Conservation (phyloP, 2,888 invertebrate genomes). For the Drosophila putrida region DNA sequence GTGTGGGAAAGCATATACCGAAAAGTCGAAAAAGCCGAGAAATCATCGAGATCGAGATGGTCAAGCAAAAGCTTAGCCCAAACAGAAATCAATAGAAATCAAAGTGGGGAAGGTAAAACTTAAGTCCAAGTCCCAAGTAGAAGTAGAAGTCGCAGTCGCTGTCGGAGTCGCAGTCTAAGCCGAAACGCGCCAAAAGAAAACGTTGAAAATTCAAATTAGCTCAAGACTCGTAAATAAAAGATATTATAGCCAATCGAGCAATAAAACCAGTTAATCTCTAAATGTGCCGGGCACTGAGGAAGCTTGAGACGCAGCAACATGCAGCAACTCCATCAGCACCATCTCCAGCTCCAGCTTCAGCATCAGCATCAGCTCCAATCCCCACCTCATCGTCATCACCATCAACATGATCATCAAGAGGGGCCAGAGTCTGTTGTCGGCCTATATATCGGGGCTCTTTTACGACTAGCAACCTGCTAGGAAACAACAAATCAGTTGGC, state of each 20-base stretch:
- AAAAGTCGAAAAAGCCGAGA: constrained; percentile 49
- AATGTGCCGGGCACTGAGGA: constrained; percentile 67
- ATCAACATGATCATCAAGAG: background rate
- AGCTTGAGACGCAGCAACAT: constrained; percentile 26
- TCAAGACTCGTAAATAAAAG: constrained; percentile 83
- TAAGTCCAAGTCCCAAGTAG: constrained; percentile 36
- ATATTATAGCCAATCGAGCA: constrained; percentile 82
- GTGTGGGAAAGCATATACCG: constrained; percentile 81
- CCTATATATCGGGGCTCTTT: constrained; percentile 61
- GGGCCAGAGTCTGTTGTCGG: constrained; percentile 33
- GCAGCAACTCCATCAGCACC: constrained; percentile 52
- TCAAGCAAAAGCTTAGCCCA: constrained; percentile 61
- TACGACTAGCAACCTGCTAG: constrained; percentile 67
- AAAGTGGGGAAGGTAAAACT: constrained; percentile 62
- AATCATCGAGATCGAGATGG: constrained; percentile 62
- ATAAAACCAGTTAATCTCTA: constrained; percentile 82
- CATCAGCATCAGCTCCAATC: background rate
- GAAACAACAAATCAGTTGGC: constrained; percentile 57
- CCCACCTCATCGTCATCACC: constrained; percentile 15
- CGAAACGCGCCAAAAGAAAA: constrained; percentile 76
- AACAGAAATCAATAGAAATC: constrained; percentile 73
- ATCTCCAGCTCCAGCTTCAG: constrained; percentile 25
- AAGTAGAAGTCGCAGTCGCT: constrained; percentile 29
- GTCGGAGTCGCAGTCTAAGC: constrained; percentile 21
- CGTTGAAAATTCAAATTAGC: constrained; percentile 84